Evolutionary conservation across 2,797 vertebrate genomes (phyloP).

Genomic region (Gymnocypris eckloni): DNA sequence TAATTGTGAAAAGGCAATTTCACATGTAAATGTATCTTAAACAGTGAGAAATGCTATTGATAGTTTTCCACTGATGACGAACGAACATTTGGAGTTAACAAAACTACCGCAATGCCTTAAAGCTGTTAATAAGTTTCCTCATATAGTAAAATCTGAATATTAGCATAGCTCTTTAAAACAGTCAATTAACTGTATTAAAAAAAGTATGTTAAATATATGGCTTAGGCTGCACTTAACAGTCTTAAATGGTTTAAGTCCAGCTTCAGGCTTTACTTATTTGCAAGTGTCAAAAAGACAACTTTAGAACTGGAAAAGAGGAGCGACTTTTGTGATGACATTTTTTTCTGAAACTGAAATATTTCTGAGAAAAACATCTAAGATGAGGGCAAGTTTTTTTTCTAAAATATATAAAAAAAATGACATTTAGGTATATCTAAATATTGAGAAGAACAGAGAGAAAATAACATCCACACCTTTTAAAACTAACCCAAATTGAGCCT

Average conservation of each 20-base stretch:
- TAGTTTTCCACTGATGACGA: background rate
- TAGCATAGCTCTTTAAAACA: background rate
- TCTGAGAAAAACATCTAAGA: background rate
- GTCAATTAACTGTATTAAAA: background rate
- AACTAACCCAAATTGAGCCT: no score
- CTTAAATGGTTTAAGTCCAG: background rate
- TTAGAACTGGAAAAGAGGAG: background rate
- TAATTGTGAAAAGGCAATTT: constrained; percentile 33
- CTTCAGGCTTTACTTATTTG: background rate
- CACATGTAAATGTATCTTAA: constrained; percentile 31
- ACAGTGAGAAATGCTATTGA: constrained; percentile 2
- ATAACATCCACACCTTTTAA: no score
- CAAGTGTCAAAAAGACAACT: background rate
- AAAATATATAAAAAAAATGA: background rate
- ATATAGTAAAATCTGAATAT: background rate
- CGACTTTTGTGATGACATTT: background rate
- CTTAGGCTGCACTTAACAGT: background rate
- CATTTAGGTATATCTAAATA: background rate
- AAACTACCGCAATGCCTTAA: background rate
- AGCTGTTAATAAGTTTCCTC: background rate
- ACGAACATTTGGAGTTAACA: background rate
- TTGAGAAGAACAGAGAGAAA: no score
- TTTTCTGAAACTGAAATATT: background rate
- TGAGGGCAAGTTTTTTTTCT: background rate
- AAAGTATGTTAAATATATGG: background rate